phyloP scores from a whole-genome alignment of 2,888 invertebrate species.

The Brachynemurus nebulosus region DNA sequence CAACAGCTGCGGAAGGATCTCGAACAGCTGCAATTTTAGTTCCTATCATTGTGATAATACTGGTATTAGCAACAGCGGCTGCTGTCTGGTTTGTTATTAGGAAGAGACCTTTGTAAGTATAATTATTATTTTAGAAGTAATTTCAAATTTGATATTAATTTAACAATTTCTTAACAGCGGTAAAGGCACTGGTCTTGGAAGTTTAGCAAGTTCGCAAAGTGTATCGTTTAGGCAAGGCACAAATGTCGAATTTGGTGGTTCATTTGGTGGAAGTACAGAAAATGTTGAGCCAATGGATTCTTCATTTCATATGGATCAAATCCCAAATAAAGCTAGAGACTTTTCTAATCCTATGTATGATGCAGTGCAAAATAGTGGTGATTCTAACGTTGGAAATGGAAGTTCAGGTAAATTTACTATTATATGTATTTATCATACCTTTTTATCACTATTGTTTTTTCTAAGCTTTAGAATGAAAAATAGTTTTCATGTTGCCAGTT shows the following conservation, averaged over 20 bases:
- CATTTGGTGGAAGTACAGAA: constrained; percentile 38
- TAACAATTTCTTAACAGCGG: constrained; percentile 8
- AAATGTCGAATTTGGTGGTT: constrained; percentile 73
- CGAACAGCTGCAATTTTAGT: constrained; percentile 63
- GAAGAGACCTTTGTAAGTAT: constrained; percentile 75
- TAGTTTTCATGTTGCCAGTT: too few relatives aligned
- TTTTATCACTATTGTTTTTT: neutral
- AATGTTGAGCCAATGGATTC: constrained; percentile 52
- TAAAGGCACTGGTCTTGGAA: constrained; percentile 64
- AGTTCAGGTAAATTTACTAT: constrained; percentile 33
- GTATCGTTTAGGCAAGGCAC: constrained; percentile 89
- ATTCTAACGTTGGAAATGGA: constrained; percentile 43
- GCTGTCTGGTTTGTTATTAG: constrained; percentile 71
- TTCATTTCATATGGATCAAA: constrained; percentile 66
- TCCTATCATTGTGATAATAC: constrained; percentile 64
- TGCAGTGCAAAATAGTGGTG: constrained; percentile 55
- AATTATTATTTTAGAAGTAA: constrained; percentile 2
- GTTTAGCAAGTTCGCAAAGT: constrained; percentile 74
- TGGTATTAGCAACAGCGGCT: constrained; percentile 56
- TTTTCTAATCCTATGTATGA: constrained; percentile 99
- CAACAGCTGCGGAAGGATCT: constrained; percentile 38
- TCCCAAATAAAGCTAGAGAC: constrained; percentile 68
- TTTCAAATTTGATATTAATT: neutral
- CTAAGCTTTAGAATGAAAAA: too few relatives aligned
- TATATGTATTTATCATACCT: neutral